Conservation (phyloP, 64 coral and sea anemone species). For the Stylophora pistillata region DNA sequence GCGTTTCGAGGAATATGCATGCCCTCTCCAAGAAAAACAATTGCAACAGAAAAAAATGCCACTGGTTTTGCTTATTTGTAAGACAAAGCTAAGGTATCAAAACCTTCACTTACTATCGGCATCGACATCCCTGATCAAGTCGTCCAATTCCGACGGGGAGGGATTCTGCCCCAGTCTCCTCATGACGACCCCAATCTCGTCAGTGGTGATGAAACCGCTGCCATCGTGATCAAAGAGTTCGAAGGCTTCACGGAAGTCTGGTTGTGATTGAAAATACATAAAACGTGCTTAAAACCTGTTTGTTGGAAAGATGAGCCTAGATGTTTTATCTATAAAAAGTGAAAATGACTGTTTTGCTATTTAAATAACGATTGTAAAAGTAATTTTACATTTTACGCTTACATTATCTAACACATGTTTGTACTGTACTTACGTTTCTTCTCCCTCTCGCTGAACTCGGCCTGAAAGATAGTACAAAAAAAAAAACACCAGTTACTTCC, state of each 20-base stretch:
- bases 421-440: conserved; percentile 3
- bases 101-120: conserved; percentile 40
- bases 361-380: too few relatives aligned
- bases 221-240: conserved; percentile 66
- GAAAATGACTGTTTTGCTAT: too few relatives aligned
- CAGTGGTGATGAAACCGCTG: conserved; percentile 58
- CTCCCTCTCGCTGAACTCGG: conserved; percentile 10
- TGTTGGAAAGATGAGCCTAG: too few relatives aligned
- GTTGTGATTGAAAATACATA: not conserved
- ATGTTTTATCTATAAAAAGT: not conserved
- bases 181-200: conserved; percentile 69
- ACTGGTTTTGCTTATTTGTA: too few relatives aligned
- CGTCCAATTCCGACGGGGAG: conserved; percentile 45
- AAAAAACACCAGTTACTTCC: not conserved
- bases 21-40: too few relatives aligned
- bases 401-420: not conserved
- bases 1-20: too few relatives aligned
- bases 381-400: too few relatives aligned
- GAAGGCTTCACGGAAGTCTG: conserved; percentile 58
- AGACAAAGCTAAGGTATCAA: not conserved
- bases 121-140: conserved; percentile 64
- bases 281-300: not conserved
- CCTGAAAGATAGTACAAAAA: not conserved
- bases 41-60: too few relatives aligned
- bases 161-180: conserved; percentile 61